Percentiles rank a stretch among this genome's conserved stretches.
Evolutionary conservation across 2,888 invertebrate species (phyloP).

Genomic region (Drosophila longiperda): DNA sequence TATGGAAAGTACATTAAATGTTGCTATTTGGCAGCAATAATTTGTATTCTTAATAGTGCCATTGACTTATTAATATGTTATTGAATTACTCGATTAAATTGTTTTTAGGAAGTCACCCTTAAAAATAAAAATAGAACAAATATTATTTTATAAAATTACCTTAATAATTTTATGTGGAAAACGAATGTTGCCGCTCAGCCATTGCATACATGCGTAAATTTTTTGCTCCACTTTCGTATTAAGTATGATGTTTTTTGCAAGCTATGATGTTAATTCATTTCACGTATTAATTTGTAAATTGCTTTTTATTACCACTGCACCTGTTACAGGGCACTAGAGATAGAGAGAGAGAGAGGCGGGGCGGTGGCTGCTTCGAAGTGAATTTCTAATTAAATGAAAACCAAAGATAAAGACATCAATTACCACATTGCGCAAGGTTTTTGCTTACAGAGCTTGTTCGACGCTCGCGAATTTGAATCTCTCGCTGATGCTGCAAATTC

Average conservation of each 20-base stretch:
- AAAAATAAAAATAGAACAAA: no score
- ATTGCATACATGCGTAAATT: not conserved
- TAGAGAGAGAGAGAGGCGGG: not conserved
- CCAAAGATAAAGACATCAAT: conserved; percentile 60
- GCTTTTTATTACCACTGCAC: conserved; percentile 20
- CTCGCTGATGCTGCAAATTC: conserved; percentile 61
- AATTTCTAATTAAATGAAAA: conserved; percentile 52
- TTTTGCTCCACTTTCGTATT: conserved; percentile 9
- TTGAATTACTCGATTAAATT: not conserved
- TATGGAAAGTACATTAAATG: not conserved
- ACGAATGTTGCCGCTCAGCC: not conserved
- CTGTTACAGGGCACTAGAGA: conserved; percentile 21
- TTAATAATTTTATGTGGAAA: not conserved
- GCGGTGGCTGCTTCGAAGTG: conserved; percentile 6
- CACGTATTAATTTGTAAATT: conserved; percentile 25
- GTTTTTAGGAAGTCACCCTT: not conserved
- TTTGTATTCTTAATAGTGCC: not conserved
- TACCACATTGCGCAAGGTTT: conserved; percentile 37
- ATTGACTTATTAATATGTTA: not conserved
- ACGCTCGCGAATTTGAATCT: conserved; percentile 29
- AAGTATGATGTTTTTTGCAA: conserved; percentile 15
- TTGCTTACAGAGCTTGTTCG: conserved; percentile 27
- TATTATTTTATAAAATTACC: not conserved
- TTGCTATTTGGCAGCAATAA: not conserved
- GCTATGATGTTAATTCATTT: conserved; percentile 31